Base-by-base conservation (phyloP, 2,888 invertebrate genomes). In the Copidosoma aretas region DNA sequence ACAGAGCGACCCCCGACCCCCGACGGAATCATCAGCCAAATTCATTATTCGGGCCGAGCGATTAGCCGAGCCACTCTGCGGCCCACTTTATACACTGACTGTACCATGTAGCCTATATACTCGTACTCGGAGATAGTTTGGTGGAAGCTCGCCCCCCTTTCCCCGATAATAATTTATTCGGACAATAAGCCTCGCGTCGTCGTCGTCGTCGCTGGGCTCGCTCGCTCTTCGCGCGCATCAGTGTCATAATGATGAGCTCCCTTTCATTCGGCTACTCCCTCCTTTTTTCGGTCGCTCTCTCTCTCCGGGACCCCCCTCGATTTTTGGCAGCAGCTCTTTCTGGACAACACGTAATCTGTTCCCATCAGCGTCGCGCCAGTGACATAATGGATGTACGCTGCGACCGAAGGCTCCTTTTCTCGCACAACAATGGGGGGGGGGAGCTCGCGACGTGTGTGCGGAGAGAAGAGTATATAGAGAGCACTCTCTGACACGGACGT, bases 321-420 rank as follows among this genome's bases (percentile, higher is more conserved):
- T 80, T 46, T 46, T 46, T 46, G 14, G 79, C 78, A 68, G 79
- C 81, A 81, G 32, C 32, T 32, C 32, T 32, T 32, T 32, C 32
- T 32, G 32, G 32, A 32, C 8, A 32, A 32, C 12, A 78, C 80
- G 78, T 81, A 81, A 81, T 81, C 81, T 80, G 79, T 81, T 81
- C 81, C 81, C 81, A 81, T 81, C 81, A 76, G 76, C 74, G 76
- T 72, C 75, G 76, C 32, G 46, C 41, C 17, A 19, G 63, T 64
- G 80, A 80, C 80, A 81, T 81, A 81, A 81, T 81, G 79, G 81
- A 79, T 75, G 77, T 74, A 76, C 79, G 77, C 43, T 14, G 17
- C 43, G 3, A 17, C 43, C 43, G 12, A 17, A 46, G 43, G 43
- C 8, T 46, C 43, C 43, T 46, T 46, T 14, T 14, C 43, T 14